Evolutionary conservation across 1,140 invertebrate genomes (phyloP).

Genomic region (Drosophila takahashii): DNA sequence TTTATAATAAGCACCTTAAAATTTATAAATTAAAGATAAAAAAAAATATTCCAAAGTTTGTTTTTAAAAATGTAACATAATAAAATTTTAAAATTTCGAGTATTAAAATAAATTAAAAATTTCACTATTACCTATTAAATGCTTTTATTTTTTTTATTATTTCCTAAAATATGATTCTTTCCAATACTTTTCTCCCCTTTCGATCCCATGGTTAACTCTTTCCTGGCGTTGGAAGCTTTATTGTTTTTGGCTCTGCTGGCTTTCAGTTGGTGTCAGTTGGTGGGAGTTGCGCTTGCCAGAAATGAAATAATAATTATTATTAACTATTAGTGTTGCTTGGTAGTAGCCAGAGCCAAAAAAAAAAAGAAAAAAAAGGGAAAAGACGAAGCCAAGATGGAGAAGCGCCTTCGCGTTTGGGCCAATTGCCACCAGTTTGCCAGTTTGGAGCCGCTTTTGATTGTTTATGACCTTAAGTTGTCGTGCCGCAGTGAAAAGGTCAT

Average conservation of each 20-base stretch:
- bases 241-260: slow-evolving; percentile 66
- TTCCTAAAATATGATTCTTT: too few relatives aligned
- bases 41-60: too few relatives aligned
- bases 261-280: slow-evolving; percentile 81
- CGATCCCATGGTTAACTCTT: slow-evolving; percentile 28
- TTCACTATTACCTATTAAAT: too few relatives aligned
- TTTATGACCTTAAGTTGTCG: slow-evolving; percentile 82
- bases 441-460: slow-evolving; percentile 68
- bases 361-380: slow-evolving; percentile 15
- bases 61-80: too few relatives aligned
- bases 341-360: slow-evolving; percentile 44
- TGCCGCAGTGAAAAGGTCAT: slow-evolving; percentile 81
- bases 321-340: slow-evolving; percentile 79
- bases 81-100: too few relatives aligned
- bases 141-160: too few relatives aligned
- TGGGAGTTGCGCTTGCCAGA: slow-evolving; percentile 80
- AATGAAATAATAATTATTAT: slow-evolving; percentile 84
- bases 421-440: slow-evolving; percentile 68
- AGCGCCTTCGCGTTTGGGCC: slow-evolving; percentile 27
- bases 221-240: slow-evolving; percentile 51
- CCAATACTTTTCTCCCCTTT: too few relatives aligned
- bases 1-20: too few relatives aligned
- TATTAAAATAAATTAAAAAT: too few relatives aligned
- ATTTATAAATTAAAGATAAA: too few relatives aligned
- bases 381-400: slow-evolving; percentile 22